A percentile compares a stretch with the other conserved stretches of the same genome.
Conservation (phyloP, 2,888 invertebrate species). For the Dicycla oo region DNA sequence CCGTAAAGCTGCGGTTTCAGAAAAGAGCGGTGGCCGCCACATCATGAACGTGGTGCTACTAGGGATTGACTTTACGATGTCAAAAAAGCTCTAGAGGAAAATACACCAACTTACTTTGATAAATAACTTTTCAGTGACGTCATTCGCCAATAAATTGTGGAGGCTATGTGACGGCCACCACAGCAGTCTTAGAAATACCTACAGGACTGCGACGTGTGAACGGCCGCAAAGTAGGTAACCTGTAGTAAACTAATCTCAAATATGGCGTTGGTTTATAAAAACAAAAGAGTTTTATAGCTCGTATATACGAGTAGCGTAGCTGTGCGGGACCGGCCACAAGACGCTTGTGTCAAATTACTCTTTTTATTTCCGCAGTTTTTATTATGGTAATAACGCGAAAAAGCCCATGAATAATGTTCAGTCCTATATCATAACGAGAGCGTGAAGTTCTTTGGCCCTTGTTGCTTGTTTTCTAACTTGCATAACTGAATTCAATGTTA, state of each 20-base stretch:
- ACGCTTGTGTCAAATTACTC: slow-evolving; percentile 82
- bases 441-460: slow-evolving; percentile 53
- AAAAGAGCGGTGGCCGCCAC: no score
- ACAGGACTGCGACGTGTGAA: slow-evolving; percentile 4
- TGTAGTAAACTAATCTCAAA: slow-evolving; percentile 17
- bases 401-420: slow-evolving; percentile 78
- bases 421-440: slow-evolving; percentile 64
- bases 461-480: slow-evolving; percentile 26
- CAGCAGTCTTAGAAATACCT: no score
- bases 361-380: slow-evolving; percentile 85
- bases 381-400: slow-evolving; percentile 83
- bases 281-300: slow-evolving; percentile 55
- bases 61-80: no score
- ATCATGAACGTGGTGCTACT: no score
- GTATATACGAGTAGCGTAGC: slow-evolving; percentile 68
- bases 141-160: no score
- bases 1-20: no score
- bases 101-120: no score
- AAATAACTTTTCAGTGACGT: no score
- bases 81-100: no score
- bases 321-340: slow-evolving; percentile 76
- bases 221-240: not conserved
- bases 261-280: slow-evolving; percentile 44
- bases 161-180: no score
- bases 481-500: slow-evolving; percentile 23